These are phyloP conservation scores for Atractosteus spatula DNA, from an alignment of 2,113 vertebrate species.

Conservation along the genomic window DNA sequence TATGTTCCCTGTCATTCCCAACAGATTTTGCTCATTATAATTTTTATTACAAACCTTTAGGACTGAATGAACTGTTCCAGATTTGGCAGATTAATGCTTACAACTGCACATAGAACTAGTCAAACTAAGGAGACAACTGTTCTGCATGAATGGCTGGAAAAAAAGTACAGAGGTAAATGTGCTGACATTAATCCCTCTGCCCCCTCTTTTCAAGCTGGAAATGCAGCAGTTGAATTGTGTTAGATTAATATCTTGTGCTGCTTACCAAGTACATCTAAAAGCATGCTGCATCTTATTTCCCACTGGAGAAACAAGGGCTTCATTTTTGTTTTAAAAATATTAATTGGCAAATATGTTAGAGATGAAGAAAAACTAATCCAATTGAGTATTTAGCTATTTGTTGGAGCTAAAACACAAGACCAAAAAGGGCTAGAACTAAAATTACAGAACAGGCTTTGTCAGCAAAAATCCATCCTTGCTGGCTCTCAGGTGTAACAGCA, in stretches of 20 bases:
- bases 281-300: no score
- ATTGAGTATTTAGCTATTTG: no score
- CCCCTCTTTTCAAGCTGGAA: neutral
- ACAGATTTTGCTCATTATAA: neutral
- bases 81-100: neutral
- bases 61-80: neutral
- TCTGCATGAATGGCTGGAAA: neutral
- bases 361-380: no score
- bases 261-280: neutral
- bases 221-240: neutral
- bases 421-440: no score
- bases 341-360: no score
- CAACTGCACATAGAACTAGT: neutral
- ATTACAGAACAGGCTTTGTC: no score
- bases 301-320: no score
- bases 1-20: neutral
- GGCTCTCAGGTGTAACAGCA: no score
- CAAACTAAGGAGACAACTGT: neutral
- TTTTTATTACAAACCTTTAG: slow-evolving; percentile 3
- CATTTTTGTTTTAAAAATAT: no score
- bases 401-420: no score
- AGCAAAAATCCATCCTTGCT: no score
- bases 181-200: neutral
- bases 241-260: neutral
- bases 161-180: neutral